Percentiles rank a stretch among this genome's conserved stretches.
phyloP scores from a whole-genome alignment of 2,797 vertebrate genomes.

The Sebastes flavidus region DNA sequence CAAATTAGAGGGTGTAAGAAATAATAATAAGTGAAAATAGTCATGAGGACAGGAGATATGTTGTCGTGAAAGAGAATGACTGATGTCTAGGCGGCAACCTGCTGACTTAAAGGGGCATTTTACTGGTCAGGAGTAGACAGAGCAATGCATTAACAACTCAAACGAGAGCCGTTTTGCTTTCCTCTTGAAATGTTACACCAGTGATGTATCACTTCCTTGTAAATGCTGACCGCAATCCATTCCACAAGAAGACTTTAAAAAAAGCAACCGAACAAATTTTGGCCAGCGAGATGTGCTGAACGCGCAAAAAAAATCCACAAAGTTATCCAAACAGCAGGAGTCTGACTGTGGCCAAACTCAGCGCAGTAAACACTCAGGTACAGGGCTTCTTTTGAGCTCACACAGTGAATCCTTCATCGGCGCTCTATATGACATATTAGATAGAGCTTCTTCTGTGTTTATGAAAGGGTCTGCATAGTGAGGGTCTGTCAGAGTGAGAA shows the following conservation, averaged over 20 bases:
- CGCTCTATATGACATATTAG: conserved; percentile 32
- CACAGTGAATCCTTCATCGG: conserved; percentile 74
- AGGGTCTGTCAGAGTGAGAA: conserved; percentile 50
- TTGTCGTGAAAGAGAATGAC: background rate
- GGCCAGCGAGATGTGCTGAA: conserved; percentile 53
- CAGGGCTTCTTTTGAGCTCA: conserved; percentile 72
- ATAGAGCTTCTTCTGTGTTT: conserved; percentile 59
- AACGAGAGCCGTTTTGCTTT: conserved; percentile 43
- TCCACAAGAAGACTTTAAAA: conserved; percentile 33
- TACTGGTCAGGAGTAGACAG: conserved; percentile 36
- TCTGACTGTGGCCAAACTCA: conserved; percentile 10
- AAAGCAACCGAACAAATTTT: conserved; percentile 47
- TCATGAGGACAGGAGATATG: background rate
- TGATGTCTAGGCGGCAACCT: background rate
- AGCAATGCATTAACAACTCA: conserved; percentile 44
- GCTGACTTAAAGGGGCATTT: conserved; percentile 44
- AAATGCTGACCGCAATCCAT: conserved; percentile 47
- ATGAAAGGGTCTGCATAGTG: conserved; percentile 51
- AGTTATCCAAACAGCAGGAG: conserved; percentile 55
- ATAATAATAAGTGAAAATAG: background rate
- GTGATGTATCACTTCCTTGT: conserved; percentile 49
- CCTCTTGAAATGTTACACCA: conserved; percentile 43
- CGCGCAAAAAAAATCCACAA: conserved; percentile 22
- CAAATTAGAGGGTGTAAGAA: background rate
- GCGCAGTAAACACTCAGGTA: conserved; percentile 67